These are phyloP conservation scores for Linepithema humile DNA, from an alignment of 1,140 invertebrate genomes.

Conservation along the genomic window DNA sequence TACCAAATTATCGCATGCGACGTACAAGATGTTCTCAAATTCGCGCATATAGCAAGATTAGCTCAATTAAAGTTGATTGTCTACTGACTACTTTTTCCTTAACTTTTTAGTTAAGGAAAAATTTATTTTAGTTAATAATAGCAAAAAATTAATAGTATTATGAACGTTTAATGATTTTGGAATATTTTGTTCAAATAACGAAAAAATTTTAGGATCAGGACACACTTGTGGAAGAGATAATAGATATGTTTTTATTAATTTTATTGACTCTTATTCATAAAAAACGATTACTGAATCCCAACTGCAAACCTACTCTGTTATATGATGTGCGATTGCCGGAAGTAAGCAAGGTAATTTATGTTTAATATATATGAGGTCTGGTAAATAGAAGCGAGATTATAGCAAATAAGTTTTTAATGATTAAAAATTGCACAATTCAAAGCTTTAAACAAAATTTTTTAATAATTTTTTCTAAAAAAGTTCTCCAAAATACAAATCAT, in stretches of 20 bases:
- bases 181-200: too few relatives aligned
- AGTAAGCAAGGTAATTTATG: slow-evolving; percentile 74
- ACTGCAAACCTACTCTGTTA: slow-evolving; percentile 67
- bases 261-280: slow-evolving; percentile 80
- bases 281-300: slow-evolving; percentile 70
- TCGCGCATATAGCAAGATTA: background rate
- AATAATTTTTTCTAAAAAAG: too few relatives aligned
- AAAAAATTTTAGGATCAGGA: slow-evolving; percentile 73
- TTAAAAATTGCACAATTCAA: background rate
- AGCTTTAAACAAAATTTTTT: too few relatives aligned
- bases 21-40: background rate
- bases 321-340: slow-evolving; percentile 70
- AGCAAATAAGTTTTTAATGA: background rate
- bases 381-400: slow-evolving; percentile 4
- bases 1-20: slow-evolving; percentile 18
- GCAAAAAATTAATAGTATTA: background rate
- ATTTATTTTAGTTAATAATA: background rate
- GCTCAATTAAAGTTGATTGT: background rate
- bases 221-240: slow-evolving; percentile 79
- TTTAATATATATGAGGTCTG: background rate
- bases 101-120: background rate
- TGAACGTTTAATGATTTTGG: background rate
- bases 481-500: too few relatives aligned
- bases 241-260: slow-evolving; percentile 82
- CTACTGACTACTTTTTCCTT: background rate